phyloP scores from a whole-genome alignment of 2,113 vertebrate species.

The Oncorhynchus gorbuscha region DNA sequence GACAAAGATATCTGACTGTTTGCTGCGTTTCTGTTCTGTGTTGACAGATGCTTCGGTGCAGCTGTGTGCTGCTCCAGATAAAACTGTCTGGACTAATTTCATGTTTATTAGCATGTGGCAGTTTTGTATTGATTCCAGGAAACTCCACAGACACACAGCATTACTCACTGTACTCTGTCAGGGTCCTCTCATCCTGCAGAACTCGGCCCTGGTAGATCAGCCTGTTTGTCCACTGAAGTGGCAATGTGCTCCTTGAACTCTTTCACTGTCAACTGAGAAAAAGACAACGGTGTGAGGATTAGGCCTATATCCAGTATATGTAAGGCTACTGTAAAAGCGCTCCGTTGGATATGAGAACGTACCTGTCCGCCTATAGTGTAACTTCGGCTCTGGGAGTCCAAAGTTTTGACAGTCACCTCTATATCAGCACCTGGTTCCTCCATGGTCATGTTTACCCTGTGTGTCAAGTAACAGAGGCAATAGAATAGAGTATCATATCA shows the following conservation, averaged over 20 bases:
- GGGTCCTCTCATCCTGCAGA: conserved; percentile 88
- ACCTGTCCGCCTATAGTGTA: conserved; percentile 88
- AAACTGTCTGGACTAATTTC: background rate
- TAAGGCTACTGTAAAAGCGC: background rate
- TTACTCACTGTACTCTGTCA: conserved; percentile 86
- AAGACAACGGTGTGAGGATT: background rate
- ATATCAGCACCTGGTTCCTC: conserved; percentile 78
- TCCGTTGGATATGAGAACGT: conserved; percentile 22
- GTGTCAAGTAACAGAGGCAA: background rate
- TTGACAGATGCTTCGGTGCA: background rate
- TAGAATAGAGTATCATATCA: too few species aligned
- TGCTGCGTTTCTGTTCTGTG: background rate
- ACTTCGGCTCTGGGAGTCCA: conserved; percentile 89
- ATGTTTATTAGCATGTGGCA: background rate
- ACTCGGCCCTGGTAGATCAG: conserved; percentile 92
- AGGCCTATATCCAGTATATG: background rate
- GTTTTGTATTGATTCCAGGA: too few species aligned
- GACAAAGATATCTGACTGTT: too few species aligned
- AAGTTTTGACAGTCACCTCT: conserved; percentile 88
- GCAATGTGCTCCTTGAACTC: conserved; percentile 92
- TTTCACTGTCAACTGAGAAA: conserved; percentile 83
- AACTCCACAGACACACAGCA: background rate
- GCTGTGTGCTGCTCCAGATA: background rate
- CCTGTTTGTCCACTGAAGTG: conserved; percentile 85
- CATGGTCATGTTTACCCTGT: conserved; percentile 57